These are phyloP conservation scores for Heterocephalus glaber DNA, from an alignment of 2,113 vertebrate genomes.

Conservation along the genomic window DNA sequence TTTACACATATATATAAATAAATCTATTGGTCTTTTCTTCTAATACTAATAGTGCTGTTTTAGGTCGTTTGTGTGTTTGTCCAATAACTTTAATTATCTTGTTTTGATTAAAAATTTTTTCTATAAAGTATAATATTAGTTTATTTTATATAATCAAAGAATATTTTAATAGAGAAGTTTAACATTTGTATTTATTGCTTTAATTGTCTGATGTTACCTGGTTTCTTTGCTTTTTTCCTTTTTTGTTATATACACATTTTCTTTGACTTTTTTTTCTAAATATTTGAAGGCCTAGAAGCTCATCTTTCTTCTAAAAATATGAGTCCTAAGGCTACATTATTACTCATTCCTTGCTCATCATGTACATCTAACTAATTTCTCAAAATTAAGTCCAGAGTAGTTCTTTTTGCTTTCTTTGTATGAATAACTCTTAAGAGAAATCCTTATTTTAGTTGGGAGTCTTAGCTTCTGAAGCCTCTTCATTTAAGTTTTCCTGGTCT, in stretches of 20 bases:
- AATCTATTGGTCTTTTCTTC: not conserved
- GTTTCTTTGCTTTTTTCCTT: not conserved
- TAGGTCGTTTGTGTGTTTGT: not conserved
- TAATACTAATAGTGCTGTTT: not conserved
- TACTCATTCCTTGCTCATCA: not conserved
- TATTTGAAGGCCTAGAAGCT: not conserved
- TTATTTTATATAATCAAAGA: not conserved
- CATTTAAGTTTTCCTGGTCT: not conserved
- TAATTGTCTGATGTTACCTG: not conserved
- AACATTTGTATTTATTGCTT: not conserved
- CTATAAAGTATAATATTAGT: not conserved
- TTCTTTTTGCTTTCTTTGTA: constrained; percentile 10
- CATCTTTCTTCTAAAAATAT: not conserved
- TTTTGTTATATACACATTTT: not conserved
- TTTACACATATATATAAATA: not conserved
- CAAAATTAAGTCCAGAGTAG: not conserved
- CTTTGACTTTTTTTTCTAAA: not conserved
- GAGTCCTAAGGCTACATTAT: not conserved
- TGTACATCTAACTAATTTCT: not conserved
- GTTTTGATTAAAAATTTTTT: not conserved
- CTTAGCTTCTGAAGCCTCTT: not conserved
- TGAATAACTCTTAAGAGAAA: not conserved
- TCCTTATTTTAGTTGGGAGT: not conserved
- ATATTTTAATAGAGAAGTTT: not conserved
- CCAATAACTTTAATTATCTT: not conserved